phyloP scores from a whole-genome alignment of 2,888 invertebrate species.

The Physocephala rufipes region DNA sequence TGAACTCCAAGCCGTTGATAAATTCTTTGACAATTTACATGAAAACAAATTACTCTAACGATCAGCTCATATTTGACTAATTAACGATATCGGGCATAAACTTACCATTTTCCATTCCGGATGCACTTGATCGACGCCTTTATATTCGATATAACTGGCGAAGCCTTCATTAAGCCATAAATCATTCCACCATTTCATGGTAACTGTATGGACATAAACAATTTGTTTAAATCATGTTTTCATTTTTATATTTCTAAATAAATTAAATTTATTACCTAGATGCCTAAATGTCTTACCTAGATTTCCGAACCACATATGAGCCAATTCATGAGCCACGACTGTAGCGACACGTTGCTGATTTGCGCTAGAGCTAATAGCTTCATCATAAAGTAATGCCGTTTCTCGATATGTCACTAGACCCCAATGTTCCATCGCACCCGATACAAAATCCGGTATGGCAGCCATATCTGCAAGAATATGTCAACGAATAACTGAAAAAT shows the following conservation, averaged over 20 bases:
- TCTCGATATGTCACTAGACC: conserved; percentile 89
- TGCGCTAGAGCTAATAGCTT: conserved; percentile 74
- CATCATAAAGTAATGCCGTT: conserved; percentile 81
- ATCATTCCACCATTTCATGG: conserved; percentile 93
- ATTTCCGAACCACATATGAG: conserved; percentile 95
- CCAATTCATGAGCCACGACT: conserved; percentile 90
- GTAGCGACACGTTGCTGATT: conserved; percentile 81
- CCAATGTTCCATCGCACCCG: conserved; percentile 98
- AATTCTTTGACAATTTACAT: neutral
- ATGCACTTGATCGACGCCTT: conserved; percentile 75
- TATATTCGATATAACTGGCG: conserved; percentile 86
- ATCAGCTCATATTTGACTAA: neutral
- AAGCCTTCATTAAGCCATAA: conserved; percentile 94
- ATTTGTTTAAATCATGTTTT: neutral
- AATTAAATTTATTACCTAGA: neutral
- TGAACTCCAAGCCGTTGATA: too few species aligned
- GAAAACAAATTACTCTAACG: too few species aligned
- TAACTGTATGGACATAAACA: conserved; percentile 71
- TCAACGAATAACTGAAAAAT: neutral
- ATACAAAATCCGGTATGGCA: conserved; percentile 62
- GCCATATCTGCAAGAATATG: conserved; percentile 55
- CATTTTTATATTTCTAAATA: neutral
- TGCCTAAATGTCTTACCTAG: conserved; percentile 69
- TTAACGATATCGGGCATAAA: neutral
- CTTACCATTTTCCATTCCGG: conserved; percentile 82